phyloP scores from a whole-genome alignment of 2,888 invertebrate species.

The Mayetiola destructor region DNA sequence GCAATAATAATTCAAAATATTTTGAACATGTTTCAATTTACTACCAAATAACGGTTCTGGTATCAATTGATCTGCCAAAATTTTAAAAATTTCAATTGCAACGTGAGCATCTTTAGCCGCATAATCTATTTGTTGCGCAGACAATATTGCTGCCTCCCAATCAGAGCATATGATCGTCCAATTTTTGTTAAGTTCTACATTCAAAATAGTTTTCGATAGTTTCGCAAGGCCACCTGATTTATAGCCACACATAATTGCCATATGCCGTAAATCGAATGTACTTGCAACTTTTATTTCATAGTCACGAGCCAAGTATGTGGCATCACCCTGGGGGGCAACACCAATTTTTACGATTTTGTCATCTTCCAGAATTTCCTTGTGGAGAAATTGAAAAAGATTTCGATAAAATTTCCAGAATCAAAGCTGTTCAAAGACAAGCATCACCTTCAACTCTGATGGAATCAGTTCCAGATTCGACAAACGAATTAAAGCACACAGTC shows the following conservation, averaged over 20 bases:
- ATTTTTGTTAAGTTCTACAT: slow-evolving; percentile 50
- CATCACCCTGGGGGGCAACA: slow-evolving; percentile 56
- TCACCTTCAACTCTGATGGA: slow-evolving; percentile 46
- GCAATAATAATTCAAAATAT: neutral
- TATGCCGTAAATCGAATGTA: slow-evolving; percentile 51
- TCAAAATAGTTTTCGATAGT: slow-evolving; percentile 44
- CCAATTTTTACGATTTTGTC: slow-evolving; percentile 59
- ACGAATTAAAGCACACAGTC: slow-evolving; percentile 55
- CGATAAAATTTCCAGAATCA: neutral
- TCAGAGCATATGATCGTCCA: slow-evolving; percentile 54
- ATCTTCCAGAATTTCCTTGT: slow-evolving; percentile 44
- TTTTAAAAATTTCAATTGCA: slow-evolving; percentile 52
- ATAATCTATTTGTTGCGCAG: slow-evolving; percentile 49
- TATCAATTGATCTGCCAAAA: slow-evolving; percentile 26
- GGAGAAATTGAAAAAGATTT: slow-evolving; percentile 19
- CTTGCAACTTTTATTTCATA: slow-evolving; percentile 45
- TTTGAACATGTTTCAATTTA: neutral
- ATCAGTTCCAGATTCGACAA: slow-evolving; percentile 44
- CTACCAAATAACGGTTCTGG: neutral
- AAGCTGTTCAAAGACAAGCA: neutral
- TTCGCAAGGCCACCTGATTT: slow-evolving; percentile 47
- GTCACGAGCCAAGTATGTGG: slow-evolving; percentile 47
- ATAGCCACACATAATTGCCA: slow-evolving; percentile 38
- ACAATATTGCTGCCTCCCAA: slow-evolving; percentile 53
- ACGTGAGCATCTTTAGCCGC: slow-evolving; percentile 63